Conservation (phyloP, 2,888 invertebrate genomes). For the Plagiodera versicolora region DNA sequence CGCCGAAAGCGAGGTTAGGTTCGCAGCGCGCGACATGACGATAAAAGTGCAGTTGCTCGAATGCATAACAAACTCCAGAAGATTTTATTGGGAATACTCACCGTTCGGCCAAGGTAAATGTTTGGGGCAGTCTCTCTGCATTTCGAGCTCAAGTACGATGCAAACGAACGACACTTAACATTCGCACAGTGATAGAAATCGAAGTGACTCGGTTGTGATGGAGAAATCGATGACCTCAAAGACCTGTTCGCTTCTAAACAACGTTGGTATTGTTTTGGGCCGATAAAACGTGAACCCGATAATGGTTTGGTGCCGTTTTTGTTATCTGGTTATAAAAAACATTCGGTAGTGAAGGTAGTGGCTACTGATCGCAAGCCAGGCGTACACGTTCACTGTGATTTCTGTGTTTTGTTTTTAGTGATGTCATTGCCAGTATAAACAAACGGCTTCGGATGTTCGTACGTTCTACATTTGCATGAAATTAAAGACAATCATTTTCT, state of each 20-base stretch:
- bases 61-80: conserved; percentile 4
- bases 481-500: no score
- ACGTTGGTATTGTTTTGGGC: background rate
- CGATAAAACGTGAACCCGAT: background rate
- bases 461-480: no score
- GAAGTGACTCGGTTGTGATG: no score
- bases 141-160: no score
- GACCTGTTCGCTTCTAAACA: background rate
- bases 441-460: no score
- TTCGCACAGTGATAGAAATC: no score
- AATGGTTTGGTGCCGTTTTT: background rate
- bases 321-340: background rate
- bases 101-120: conserved; percentile 38
- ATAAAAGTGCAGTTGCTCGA: background rate
- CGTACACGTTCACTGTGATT: no score
- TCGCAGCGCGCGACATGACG: background rate
- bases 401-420: no score
- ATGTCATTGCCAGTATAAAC: no score
- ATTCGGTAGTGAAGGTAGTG: background rate
- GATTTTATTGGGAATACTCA: conserved; percentile 26
- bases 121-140: conserved; percentile 25
- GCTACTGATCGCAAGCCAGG: background rate
- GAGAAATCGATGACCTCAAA: background rate
- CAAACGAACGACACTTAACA: no score
- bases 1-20: background rate